Evolutionary conservation across 2,797 vertebrate species (phyloP).

Genomic region (Sebastes kiyomatsui): DNA sequence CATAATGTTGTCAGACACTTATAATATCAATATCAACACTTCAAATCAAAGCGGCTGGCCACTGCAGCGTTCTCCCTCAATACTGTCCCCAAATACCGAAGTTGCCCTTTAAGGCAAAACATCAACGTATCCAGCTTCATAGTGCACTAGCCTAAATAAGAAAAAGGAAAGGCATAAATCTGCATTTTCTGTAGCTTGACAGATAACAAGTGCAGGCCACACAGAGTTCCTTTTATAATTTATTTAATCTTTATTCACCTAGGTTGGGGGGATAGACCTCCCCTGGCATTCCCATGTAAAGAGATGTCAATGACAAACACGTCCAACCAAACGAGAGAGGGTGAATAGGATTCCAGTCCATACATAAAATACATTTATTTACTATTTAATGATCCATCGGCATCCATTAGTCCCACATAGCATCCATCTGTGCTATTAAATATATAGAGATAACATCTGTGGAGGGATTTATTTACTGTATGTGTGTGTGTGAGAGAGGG

Average conservation of each 20-base stretch:
- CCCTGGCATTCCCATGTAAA: slow-evolving; percentile 87
- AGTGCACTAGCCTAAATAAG: not conserved
- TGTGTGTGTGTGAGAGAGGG: slow-evolving; percentile 51
- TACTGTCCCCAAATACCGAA: too few relatives aligned
- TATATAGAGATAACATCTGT: slow-evolving; percentile 86
- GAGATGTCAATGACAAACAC: slow-evolving; percentile 86
- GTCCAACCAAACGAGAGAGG: slow-evolving; percentile 83
- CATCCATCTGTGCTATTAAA: slow-evolving; percentile 85
- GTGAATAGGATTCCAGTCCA: slow-evolving; percentile 81
- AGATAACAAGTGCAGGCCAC: slow-evolving; percentile 44
- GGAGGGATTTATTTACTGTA: slow-evolving; percentile 72
- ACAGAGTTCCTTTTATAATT: slow-evolving; percentile 57
- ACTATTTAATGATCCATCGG: slow-evolving; percentile 78
- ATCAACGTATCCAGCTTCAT: not conserved
- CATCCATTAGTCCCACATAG: slow-evolving; percentile 80
- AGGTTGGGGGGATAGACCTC: slow-evolving; percentile 77
- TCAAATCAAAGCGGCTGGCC: too few relatives aligned
- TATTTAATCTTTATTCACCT: slow-evolving; percentile 84
- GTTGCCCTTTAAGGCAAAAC: not conserved
- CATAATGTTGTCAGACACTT: too few relatives aligned
- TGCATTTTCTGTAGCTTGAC: slow-evolving; percentile 1
- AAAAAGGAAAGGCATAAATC: not conserved
- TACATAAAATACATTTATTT: slow-evolving; percentile 91
- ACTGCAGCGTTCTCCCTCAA: too few relatives aligned
- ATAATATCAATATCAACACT: too few relatives aligned